These are phyloP conservation scores for Kryphioiulus occultus DNA, from an alignment of 2,888 invertebrate species.

Conservation along the genomic window DNA sequence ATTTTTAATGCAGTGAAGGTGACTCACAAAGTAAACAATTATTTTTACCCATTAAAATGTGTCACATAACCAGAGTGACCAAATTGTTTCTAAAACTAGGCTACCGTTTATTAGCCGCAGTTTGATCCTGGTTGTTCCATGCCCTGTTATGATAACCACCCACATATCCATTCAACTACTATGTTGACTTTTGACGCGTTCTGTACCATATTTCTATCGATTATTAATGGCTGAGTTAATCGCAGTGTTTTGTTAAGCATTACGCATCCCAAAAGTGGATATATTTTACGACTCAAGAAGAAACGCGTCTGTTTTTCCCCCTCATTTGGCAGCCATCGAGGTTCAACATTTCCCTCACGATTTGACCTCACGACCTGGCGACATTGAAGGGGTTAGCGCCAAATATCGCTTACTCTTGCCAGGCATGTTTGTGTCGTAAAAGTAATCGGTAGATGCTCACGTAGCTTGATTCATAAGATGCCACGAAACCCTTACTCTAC, in stretches of 20 bases:
- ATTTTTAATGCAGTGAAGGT: not conserved
- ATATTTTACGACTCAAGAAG: not conserved
- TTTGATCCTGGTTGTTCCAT: not conserved
- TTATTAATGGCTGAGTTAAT: not conserved
- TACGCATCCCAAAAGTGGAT: not conserved
- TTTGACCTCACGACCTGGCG: not conserved
- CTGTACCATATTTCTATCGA: not conserved
- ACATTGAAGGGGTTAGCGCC: not conserved
- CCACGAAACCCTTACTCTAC: not conserved
- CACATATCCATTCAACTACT: too few species aligned
- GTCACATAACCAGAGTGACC: not conserved
- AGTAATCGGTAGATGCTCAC: not conserved
- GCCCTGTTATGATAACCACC: too few species aligned
- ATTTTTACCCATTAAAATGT: not conserved
- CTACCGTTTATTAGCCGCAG: too few species aligned
- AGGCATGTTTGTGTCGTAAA: not conserved
- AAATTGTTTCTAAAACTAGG: too few species aligned
- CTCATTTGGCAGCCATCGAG: not conserved
- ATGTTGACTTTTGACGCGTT: not conserved
- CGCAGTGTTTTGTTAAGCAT: not conserved
- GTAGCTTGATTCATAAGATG: not conserved
- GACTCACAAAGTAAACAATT: not conserved
- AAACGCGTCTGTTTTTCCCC: not conserved
- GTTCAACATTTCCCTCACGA: conserved; percentile 3
- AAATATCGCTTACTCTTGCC: not conserved